Conservation (phyloP, 2,113 vertebrate species). For the Ceyx cyanopectus region DNA sequence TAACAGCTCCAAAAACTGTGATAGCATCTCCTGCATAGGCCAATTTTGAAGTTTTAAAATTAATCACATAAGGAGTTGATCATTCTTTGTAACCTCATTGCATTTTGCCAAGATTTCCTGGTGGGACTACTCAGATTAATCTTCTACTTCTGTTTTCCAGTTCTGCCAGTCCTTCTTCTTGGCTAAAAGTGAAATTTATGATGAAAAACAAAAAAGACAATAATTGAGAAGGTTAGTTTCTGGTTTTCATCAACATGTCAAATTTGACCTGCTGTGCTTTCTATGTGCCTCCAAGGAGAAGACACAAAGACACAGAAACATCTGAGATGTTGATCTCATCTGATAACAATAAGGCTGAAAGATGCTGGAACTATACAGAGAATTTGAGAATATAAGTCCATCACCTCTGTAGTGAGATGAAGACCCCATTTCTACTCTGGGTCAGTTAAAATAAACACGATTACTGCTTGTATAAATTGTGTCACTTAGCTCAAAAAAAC, state of each 20-base stretch:
- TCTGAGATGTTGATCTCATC: neutral
- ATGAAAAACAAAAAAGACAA: neutral
- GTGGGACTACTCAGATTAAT: neutral
- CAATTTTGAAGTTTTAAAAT: neutral
- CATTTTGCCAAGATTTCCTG: conserved; percentile 20
- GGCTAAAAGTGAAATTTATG: neutral
- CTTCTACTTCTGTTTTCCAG: conserved; percentile 1
- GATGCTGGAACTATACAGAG: neutral
- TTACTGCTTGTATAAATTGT: neutral
- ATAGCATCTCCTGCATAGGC: neutral
- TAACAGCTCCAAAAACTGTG: neutral
- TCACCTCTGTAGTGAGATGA: neutral
- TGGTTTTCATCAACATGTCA: neutral
- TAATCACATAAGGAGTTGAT: neutral
- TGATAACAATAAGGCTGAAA: neutral
- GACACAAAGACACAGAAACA: neutral
- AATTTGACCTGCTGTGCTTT: neutral
- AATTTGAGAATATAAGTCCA: neutral
- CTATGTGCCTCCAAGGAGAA: neutral
- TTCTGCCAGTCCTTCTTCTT: neutral
- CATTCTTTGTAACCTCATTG: neutral
- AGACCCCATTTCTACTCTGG: neutral
- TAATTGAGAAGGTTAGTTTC: neutral
- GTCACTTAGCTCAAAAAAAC: neutral
- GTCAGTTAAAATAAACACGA: neutral